Percentiles rank a stretch among this genome's conserved stretches.
These are phyloP conservation scores for Ophion slaviceki DNA, from an alignment of 2,888 invertebrate genomes.

Conservation along the genomic window DNA sequence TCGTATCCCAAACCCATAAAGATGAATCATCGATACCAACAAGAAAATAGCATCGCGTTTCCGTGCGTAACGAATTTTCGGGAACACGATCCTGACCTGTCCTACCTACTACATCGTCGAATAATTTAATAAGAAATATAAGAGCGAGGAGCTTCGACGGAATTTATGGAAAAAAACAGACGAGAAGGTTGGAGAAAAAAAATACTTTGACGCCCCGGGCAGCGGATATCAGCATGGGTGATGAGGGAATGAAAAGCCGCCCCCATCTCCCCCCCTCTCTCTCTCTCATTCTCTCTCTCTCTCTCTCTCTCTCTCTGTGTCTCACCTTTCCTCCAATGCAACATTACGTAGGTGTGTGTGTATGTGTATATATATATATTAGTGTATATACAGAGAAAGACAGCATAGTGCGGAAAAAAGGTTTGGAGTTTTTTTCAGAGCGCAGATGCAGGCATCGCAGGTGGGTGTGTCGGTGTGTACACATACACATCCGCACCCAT, in stretches of 20 bases:
- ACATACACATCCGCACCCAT: constrained; percentile 30
- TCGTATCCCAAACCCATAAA: not conserved
- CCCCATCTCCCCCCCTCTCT: constrained; percentile 25
- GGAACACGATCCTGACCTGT: constrained; percentile 16
- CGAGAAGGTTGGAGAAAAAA: constrained; percentile 21
- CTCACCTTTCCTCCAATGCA: constrained; percentile 32
- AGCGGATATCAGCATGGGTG: constrained; percentile 65
- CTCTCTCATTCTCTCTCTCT: constrained; percentile 15
- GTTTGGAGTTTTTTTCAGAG: constrained; percentile 64
- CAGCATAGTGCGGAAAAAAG: constrained; percentile 50
- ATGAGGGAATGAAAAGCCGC: constrained; percentile 61
- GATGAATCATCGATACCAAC: not conserved
- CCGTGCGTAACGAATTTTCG: not conserved
- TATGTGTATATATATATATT: not conserved
- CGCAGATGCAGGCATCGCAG: constrained; percentile 69
- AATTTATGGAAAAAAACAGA: constrained; percentile 34
- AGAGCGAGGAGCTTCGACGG: constrained; percentile 13
- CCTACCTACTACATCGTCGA: not conserved
- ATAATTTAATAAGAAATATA: constrained; percentile 45
- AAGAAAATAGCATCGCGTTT: not conserved
- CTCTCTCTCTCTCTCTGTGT: constrained; percentile 6
- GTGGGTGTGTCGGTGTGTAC: constrained; percentile 10
- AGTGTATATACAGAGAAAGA: not conserved
- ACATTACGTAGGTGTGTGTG: not conserved
- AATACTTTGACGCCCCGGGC: constrained; percentile 60